Percentiles rank a stretch among this genome's conserved stretches.
Conservation (phyloP, 2,113 vertebrate genomes). For the Panurus biarmicus region DNA sequence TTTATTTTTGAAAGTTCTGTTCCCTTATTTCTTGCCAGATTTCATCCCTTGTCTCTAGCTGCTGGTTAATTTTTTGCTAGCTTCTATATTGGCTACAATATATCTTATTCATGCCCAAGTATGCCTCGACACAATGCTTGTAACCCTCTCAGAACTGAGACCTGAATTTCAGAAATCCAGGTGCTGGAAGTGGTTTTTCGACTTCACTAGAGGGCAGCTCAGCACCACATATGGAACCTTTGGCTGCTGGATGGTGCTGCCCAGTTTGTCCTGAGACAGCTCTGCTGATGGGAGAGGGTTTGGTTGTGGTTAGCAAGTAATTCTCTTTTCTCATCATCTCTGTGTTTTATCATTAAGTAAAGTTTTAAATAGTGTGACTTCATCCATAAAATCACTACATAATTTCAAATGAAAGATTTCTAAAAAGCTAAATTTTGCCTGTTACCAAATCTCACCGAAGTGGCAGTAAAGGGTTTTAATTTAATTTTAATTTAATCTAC, state of each 20-base stretch:
- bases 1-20: not conserved
- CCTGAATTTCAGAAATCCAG: not conserved
- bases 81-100: not conserved
- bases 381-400: not conserved
- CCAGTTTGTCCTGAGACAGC: not conserved
- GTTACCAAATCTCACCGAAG: not conserved
- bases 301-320: not conserved
- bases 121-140: not conserved
- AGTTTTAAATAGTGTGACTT: not conserved
- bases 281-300: not conserved
- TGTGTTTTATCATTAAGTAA: not conserved
- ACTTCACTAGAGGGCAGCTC: slow-evolving; percentile 49
- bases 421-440: not conserved
- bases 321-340: not conserved
- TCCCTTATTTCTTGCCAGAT: not conserved
- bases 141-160: not conserved
- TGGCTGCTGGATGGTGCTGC: not conserved
- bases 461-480: not conserved
- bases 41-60: not conserved
- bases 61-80: not conserved
- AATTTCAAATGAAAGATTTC: not conserved
- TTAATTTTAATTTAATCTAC: not conserved
- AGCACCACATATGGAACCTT: not conserved
- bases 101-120: not conserved
- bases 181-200: not conserved